phyloP scores from a whole-genome alignment of 2,888 invertebrate genomes.

The Pachydiplax longipennis region DNA sequence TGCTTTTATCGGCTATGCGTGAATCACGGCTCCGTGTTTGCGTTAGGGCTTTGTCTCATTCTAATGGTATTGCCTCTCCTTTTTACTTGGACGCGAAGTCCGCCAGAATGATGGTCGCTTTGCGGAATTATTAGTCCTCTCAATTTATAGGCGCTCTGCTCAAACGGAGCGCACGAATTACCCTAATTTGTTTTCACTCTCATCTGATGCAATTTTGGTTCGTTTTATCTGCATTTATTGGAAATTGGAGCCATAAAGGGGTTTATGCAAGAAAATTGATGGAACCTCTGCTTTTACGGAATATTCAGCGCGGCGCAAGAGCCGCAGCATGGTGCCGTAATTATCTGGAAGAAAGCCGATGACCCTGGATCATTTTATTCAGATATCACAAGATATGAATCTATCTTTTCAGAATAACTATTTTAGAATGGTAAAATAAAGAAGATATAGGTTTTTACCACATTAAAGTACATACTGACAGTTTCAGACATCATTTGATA shows the following conservation, averaged over 20 bases:
- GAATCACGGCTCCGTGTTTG: slow-evolving; percentile 10
- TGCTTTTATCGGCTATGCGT: slow-evolving; percentile 20
- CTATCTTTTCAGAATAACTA: too few relatives aligned
- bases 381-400: too few relatives aligned
- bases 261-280: background rate
- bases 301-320: too few relatives aligned
- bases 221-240: background rate
- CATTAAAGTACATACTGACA: too few relatives aligned
- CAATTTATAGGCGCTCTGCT: background rate
- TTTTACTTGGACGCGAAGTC: background rate
- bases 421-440: too few relatives aligned
- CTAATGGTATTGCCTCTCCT: background rate
- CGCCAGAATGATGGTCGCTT: background rate
- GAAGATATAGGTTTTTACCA: too few relatives aligned
- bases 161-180: background rate
- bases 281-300: too few relatives aligned
- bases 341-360: too few relatives aligned
- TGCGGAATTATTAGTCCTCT: background rate
- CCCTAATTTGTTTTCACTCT: background rate
- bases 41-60: background rate
- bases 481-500: too few relatives aligned
- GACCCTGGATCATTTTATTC: too few relatives aligned
- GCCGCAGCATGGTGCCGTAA: too few relatives aligned
- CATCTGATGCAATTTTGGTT: background rate
- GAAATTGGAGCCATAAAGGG: background rate